Evolutionary conservation across 1,140 invertebrate genomes (phyloP).

Genomic region (Bombus vancouverensis): DNA sequence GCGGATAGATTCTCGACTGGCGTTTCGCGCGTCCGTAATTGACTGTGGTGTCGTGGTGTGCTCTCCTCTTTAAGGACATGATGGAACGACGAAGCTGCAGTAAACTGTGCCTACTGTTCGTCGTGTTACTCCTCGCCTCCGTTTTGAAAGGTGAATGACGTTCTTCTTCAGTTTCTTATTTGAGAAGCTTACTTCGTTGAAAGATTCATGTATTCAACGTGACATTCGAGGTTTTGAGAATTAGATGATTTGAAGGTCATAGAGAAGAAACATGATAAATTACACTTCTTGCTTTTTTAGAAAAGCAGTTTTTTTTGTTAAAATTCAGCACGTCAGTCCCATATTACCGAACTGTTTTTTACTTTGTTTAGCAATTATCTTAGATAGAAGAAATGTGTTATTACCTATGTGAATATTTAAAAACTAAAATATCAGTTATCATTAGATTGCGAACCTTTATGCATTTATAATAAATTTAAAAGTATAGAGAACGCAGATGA

Average conservation of each 20-base stretch:
- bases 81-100: slow-evolving; percentile 47
- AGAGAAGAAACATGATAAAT: neutral
- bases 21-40: slow-evolving; percentile 46
- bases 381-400: neutral
- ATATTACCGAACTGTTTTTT: too few relatives aligned
- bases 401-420: neutral
- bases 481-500: too few relatives aligned
- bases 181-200: neutral
- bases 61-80: slow-evolving; percentile 35
- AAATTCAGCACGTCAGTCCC: too few relatives aligned
- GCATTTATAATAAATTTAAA: too few relatives aligned
- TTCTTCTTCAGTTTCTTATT: neutral
- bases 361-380: too few relatives aligned
- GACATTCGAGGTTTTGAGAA: neutral
- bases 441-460: too few relatives aligned
- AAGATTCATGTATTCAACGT: neutral
- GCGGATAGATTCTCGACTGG: slow-evolving; percentile 30
- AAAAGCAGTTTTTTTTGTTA: too few relatives aligned
- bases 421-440: too few relatives aligned
- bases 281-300: too few relatives aligned
- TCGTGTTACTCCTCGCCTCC: slow-evolving; percentile 36
- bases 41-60: slow-evolving; percentile 40
- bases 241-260: neutral
- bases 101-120: slow-evolving; percentile 35
- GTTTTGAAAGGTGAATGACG: slow-evolving; percentile 51